Evolutionary conservation across 2,888 invertebrate species (phyloP), one percentile per base, ranked within the genome.

Genomic region (Priocnemis perturbator): DNA sequence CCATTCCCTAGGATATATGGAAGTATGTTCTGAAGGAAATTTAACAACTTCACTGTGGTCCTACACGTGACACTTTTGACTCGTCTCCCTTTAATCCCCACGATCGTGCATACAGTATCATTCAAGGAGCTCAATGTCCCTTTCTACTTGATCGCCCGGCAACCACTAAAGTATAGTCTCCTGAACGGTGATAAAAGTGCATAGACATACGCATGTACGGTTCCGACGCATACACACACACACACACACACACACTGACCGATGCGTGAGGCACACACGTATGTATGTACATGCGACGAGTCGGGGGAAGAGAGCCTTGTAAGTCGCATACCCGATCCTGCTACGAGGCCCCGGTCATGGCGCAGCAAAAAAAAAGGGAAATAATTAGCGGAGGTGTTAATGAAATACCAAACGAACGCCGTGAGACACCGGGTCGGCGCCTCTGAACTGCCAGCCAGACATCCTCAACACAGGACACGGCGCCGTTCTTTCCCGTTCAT

Each of bases 371-470:
- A 84, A 86, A 86, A 83, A 85, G 85, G 83, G 84, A 83, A 88
- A 88, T 89, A 89, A 89, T 89, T 88, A 89, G 88, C 84, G 82
- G 82, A 89, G 88, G 89, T 88, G 89, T 88, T 89, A 89, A 89
- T 88, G 89, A 88, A 89, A 89, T 88, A 88, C 87, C 88, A 83
- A 87, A 86, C 83, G 84, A 86, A 86, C 86, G 86, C 86, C 77
- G 83, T 81, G 84, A 85, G 85, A 87, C 86, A 87, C 83, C 82
- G 79, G 83, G 87, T 87, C 88, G 88, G 88, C 88, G 86, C 85
- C 86, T 89, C 85, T 88, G 88, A 88, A 88, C 88, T 87, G 86
- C 85, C 85, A 81, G 84, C 82, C 87, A 87, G 87, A 87, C 88
- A 86, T 86, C 84, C 84, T 77, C 85, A 86, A 89, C 88, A 87